A percentile compares a stretch with the other conserved stretches of the same genome.
These are phyloP conservation scores for Xiphophorus birchmanni DNA, from an alignment of 2,797 vertebrate species.

Conservation along the genomic window DNA sequence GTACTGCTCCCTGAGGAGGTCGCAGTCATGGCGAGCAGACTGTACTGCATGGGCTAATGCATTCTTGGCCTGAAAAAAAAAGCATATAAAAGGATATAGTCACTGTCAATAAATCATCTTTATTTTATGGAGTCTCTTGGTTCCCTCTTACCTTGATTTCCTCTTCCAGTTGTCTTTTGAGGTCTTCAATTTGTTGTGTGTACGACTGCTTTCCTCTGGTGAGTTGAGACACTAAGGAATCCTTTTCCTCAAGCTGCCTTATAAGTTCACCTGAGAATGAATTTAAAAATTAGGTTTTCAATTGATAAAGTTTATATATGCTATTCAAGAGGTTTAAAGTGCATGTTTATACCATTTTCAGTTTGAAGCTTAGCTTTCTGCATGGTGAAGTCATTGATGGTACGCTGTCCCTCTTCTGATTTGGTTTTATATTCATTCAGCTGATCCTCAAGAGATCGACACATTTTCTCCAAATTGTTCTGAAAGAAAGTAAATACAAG, in stretches of 20 bases:
- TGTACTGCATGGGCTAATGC: slow-evolving; percentile 73
- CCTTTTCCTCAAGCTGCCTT: slow-evolving; percentile 86
- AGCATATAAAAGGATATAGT: not conserved
- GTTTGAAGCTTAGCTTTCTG: slow-evolving; percentile 88
- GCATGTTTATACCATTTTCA: slow-evolving; percentile 80
- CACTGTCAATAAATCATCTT: not conserved
- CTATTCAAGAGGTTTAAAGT: not conserved
- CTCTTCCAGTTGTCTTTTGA: slow-evolving; percentile 88
- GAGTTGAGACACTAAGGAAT: slow-evolving; percentile 84
- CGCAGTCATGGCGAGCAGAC: slow-evolving; percentile 75
- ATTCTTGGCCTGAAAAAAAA: slow-evolving; percentile 78
- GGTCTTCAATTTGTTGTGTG: slow-evolving; percentile 86
- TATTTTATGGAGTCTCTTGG: not conserved
- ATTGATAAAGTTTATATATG: not conserved
- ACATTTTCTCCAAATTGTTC: slow-evolving; percentile 87
- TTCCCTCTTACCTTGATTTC: slow-evolving; percentile 81
- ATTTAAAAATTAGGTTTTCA: not conserved
- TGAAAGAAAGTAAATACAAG: slow-evolving; percentile 47
- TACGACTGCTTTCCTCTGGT: slow-evolving; percentile 86
- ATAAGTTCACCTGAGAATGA: slow-evolving; percentile 78
- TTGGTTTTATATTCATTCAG: slow-evolving; percentile 84
- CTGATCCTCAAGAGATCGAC: slow-evolving; percentile 87
- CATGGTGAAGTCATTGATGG: slow-evolving; percentile 83
- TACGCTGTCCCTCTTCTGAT: slow-evolving; percentile 84
- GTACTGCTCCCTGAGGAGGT: slow-evolving; percentile 85